These are phyloP conservation scores for Macroglossus sobrinus DNA, from an alignment of 2,113 vertebrate species.

Conservation along the genomic window DNA sequence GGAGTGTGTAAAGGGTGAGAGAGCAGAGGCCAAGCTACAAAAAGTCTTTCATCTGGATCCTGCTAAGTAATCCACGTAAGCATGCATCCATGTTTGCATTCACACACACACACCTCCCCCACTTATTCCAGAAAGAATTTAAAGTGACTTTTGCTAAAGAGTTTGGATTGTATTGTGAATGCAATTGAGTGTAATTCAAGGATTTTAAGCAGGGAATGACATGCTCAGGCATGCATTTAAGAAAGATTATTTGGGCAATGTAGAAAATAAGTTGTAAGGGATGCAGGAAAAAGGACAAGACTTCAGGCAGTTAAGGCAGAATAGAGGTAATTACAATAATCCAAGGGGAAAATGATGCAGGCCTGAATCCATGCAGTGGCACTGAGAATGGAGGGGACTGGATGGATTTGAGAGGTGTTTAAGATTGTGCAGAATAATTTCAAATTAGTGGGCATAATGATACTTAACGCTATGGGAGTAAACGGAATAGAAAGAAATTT, in stretches of 20 bases:
- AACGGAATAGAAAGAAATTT: background rate
- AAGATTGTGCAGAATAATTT: background rate
- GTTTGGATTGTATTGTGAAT: conserved; percentile 45
- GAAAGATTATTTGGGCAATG: conserved; percentile 53
- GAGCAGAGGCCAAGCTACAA: no score
- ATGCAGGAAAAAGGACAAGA: background rate
- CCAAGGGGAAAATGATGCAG: background rate
- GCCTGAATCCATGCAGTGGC: background rate
- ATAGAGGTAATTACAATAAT: conserved; percentile 63
- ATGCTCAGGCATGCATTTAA: conserved; percentile 66
- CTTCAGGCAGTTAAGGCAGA: conserved; percentile 44
- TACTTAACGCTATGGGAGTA: background rate
- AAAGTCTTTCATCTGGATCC: background rate
- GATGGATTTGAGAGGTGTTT: background rate
- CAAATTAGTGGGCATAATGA: background rate
- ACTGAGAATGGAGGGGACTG: background rate
- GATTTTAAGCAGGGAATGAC: conserved; percentile 62
- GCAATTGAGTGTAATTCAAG: conserved; percentile 66
- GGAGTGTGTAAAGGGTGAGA: accelerated
- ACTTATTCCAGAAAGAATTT: conserved; percentile 52
- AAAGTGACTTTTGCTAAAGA: conserved; percentile 5
- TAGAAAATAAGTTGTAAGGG: conserved; percentile 53
- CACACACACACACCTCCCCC: background rate
- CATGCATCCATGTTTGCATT: background rate
- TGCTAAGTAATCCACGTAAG: background rate